These are phyloP conservation scores for Elgaria multicarinata DNA, from an alignment of 2,113 vertebrate species.

Conservation along the genomic window DNA sequence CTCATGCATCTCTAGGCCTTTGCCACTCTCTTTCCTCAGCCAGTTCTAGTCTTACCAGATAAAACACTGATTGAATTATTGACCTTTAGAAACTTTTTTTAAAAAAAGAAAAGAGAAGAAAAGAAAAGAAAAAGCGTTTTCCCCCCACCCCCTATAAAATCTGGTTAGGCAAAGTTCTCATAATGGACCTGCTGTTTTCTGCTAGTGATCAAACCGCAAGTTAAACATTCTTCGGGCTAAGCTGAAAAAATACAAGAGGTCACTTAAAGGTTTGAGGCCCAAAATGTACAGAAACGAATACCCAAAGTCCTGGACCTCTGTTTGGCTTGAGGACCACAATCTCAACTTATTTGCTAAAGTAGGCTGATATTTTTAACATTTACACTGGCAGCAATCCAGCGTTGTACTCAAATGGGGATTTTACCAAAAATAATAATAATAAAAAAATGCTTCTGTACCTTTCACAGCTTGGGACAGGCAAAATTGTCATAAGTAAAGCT, in stretches of 20 bases:
- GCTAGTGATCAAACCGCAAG: conserved; percentile 21
- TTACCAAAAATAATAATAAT: too few species aligned
- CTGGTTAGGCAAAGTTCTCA: conserved; percentile 2
- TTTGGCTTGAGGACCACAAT: conserved; percentile 6
- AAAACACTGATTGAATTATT: background rate
- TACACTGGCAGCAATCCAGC: conserved; percentile 5
- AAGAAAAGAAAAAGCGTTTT: background rate
- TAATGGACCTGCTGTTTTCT: conserved; percentile 30
- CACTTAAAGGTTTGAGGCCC: conserved; percentile 16
- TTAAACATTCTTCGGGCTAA: conserved; percentile 11
- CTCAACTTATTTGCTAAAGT: conserved; percentile 18
- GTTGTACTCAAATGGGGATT: background rate
- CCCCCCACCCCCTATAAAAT: background rate
- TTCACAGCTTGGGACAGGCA: background rate
- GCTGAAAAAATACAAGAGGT: conserved; percentile 15
- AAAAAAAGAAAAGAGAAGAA: too few species aligned
- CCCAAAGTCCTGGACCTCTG: conserved; percentile 1
- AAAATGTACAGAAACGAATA: background rate
- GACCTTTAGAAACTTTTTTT: background rate
- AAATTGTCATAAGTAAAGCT: background rate
- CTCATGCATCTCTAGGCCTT: too few species aligned
- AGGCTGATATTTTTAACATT: conserved; percentile 18
- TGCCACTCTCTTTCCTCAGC: background rate
- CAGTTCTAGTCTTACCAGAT: background rate
- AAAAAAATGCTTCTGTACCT: background rate